phyloP scores from a whole-genome alignment of 1,140 invertebrate species.

The Drosophila kikkawai region DNA sequence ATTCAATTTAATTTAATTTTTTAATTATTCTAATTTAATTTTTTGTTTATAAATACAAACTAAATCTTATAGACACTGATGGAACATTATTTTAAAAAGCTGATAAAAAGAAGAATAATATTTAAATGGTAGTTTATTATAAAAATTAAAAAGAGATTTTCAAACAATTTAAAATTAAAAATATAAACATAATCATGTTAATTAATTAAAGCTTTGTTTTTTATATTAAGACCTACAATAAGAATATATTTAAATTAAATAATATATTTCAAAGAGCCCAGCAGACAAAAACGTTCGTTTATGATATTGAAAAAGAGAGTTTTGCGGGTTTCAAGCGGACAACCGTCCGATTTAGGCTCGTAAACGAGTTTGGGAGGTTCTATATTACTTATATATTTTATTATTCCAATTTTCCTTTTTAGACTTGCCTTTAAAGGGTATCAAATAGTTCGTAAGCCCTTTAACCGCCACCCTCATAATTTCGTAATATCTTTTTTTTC shows the following conservation, averaged over 20 bases:
- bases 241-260: too few species aligned
- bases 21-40: neutral
- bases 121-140: neutral
- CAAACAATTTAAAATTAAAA: neutral
- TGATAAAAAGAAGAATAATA: neutral
- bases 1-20: too few species aligned
- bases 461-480: neutral
- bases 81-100: neutral
- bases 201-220: neutral
- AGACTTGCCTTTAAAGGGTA: conserved; percentile 3
- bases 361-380: neutral
- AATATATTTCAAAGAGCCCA: too few species aligned
- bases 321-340: too few species aligned
- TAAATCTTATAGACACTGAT: neutral
- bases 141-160: neutral
- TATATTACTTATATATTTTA: neutral
- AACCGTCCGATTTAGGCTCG: too few species aligned
- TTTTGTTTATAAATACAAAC: neutral
- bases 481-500: conserved; percentile 28
- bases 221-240: neutral
- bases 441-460: neutral
- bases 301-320: too few species aligned
- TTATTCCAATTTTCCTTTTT: neutral
- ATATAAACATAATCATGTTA: neutral
- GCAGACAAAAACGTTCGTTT: too few species aligned